Conservation (phyloP, 2,888 invertebrate genomes). For the Himalopsyche kuldschensis region DNA sequence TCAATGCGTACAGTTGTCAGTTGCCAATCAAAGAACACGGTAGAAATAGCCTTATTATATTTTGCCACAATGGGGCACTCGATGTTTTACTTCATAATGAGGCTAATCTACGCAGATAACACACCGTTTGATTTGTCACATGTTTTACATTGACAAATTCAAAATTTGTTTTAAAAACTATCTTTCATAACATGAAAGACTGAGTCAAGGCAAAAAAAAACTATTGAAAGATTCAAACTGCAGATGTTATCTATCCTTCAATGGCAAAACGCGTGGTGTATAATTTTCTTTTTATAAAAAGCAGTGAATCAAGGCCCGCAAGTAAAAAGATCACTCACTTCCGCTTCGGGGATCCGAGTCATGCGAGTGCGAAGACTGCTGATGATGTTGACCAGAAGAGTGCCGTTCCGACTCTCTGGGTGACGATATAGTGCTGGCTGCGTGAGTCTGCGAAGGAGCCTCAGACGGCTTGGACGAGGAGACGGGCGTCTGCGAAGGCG, state of each 20-base stretch:
- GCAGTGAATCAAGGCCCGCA: too few species aligned
- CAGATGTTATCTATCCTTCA: too few species aligned
- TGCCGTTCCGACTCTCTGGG: neutral
- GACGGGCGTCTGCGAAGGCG: constrained; percentile 45
- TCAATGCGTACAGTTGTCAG: neutral
- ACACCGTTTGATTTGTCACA: neutral
- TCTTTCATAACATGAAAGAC: too few species aligned
- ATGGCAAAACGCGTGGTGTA: too few species aligned
- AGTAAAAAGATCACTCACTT: neutral
- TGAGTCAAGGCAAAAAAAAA: too few species aligned
- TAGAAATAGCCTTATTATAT: neutral
- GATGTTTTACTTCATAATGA: neutral
- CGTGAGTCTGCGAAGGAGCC: neutral
- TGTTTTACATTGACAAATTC: too few species aligned
- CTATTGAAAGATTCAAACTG: too few species aligned
- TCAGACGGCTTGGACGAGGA: neutral
- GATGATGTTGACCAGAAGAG: neutral
- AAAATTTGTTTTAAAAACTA: too few species aligned
- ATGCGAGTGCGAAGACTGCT: neutral
- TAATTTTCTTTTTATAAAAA: too few species aligned
- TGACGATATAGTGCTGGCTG: neutral
- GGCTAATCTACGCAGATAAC: neutral
- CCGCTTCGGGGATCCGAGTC: neutral
- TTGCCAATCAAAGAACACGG: neutral
- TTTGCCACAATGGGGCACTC: neutral